Percentiles rank a stretch among this genome's conserved stretches.
Conservation (phyloP, 1,140 invertebrate species). For the Amphibalanus amphitrite region DNA sequence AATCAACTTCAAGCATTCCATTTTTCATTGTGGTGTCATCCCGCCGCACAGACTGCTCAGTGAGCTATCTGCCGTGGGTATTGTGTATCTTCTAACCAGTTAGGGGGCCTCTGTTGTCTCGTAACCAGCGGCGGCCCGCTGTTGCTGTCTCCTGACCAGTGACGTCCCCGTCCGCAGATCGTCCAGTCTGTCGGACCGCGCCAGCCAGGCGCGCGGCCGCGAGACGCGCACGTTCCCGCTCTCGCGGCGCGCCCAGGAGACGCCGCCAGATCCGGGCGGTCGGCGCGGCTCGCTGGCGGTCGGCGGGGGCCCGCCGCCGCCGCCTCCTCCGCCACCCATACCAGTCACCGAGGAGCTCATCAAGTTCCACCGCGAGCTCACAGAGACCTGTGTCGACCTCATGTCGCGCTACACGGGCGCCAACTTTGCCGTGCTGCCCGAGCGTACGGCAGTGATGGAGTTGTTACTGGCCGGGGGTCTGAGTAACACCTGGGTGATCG, state of each 20-base stretch:
- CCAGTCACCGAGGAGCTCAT: slow-evolving; percentile 25
- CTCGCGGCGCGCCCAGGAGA: neutral
- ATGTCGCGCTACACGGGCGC: slow-evolving; percentile 41
- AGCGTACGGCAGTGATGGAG: slow-evolving; percentile 59
- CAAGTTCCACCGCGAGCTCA: slow-evolving; percentile 75
- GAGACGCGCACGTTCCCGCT: neutral
- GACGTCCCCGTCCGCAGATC: neutral
- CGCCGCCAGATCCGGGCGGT: neutral
- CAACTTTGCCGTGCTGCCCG: slow-evolving; percentile 11
- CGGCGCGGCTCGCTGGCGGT: neutral
- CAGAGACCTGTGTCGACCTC: slow-evolving; percentile 85
- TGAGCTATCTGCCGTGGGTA: no score
- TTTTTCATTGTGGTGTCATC: no score
- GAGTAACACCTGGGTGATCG: slow-evolving; percentile 75
- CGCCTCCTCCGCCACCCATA: neutral
- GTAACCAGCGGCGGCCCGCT: no score
- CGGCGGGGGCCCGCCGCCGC: no score
- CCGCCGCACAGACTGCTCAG: no score
- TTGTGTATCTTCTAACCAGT: no score
- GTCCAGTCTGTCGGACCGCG: neutral
- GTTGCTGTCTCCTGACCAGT: no score
- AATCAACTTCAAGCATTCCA: no score
- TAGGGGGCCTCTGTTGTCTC: no score
- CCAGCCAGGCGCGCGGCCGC: neutral
- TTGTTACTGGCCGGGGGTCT: slow-evolving; percentile 66